These are phyloP conservation scores for Nemotelus nigrinus DNA, from an alignment of 2,888 invertebrate species.

Conservation along the genomic window DNA sequence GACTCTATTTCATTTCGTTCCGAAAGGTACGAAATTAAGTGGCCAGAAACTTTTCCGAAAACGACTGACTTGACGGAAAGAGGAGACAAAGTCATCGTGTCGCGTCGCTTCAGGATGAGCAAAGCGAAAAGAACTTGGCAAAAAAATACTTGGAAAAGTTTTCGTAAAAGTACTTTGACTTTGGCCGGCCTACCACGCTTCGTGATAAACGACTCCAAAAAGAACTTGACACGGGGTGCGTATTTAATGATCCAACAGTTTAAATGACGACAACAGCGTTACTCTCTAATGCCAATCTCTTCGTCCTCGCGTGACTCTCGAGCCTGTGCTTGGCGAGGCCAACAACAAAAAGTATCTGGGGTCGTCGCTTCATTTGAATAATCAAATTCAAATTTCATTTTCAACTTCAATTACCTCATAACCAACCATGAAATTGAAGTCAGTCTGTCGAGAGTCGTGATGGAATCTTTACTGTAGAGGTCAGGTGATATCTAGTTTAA, in stretches of 20 bases:
- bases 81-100: no score
- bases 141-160: constrained; percentile 23
- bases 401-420: constrained; percentile 48
- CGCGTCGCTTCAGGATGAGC: not conserved
- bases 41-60: constrained; percentile 25
- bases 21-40: constrained; percentile 29
- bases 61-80: not conserved
- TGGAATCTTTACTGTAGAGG: constrained; percentile 15
- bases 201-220: constrained; percentile 28
- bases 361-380: constrained; percentile 43
- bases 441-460: constrained; percentile 12
- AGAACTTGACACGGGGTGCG: constrained; percentile 20
- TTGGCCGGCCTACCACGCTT: not conserved
- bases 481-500: constrained; percentile 35
- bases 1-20: constrained; percentile 4
- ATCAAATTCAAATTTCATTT: constrained; percentile 48
- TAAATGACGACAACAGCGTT: constrained; percentile 29
- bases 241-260: constrained; percentile 32
- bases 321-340: no score
- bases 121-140: not conserved
- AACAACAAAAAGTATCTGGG: not conserved
- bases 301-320: no score
- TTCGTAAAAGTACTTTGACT: constrained; percentile 2
- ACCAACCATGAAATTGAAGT: constrained; percentile 48
- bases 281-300: not conserved